phyloP scores from a whole-genome alignment of 2,888 invertebrate species.

The Glaucopsyche alexis region DNA sequence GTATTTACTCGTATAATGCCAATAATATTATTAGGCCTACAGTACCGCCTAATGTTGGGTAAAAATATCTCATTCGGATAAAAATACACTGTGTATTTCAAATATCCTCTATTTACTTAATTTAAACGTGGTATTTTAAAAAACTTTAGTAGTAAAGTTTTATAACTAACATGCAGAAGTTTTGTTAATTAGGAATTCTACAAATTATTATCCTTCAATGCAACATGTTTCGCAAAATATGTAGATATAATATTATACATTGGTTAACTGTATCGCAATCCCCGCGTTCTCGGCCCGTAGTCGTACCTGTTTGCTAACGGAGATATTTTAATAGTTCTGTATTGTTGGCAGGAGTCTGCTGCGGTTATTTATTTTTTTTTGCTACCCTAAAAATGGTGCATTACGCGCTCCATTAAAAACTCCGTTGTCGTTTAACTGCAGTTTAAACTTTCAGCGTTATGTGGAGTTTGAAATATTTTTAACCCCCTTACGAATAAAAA shows the following conservation, averaged over 20 bases:
- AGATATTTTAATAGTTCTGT: background rate
- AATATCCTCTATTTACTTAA: too few relatives aligned
- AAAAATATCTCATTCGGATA: too few relatives aligned
- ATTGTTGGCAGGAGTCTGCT: background rate
- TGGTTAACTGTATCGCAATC: constrained; percentile 5
- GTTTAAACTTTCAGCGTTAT: background rate
- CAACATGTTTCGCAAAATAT: constrained; percentile 1
- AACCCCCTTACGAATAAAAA: background rate
- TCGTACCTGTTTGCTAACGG: background rate
- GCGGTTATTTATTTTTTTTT: background rate
- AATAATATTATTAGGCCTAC: too few relatives aligned
- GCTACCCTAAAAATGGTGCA: background rate
- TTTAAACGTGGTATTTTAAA: too few relatives aligned
- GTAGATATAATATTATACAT: background rate
- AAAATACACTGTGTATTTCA: too few relatives aligned
- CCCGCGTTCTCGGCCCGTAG: background rate
- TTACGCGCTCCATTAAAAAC: background rate
- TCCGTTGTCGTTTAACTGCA: background rate
- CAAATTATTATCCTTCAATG: constrained; percentile 5
- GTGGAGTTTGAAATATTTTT: background rate
- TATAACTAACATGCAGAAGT: background rate
- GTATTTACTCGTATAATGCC: too few relatives aligned
- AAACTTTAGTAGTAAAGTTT: too few relatives aligned
- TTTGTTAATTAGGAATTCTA: background rate
- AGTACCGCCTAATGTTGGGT: too few relatives aligned